phyloP scores from a whole-genome alignment of 2,797 vertebrate genomes.

The Pagetopsis macropterus region DNA sequence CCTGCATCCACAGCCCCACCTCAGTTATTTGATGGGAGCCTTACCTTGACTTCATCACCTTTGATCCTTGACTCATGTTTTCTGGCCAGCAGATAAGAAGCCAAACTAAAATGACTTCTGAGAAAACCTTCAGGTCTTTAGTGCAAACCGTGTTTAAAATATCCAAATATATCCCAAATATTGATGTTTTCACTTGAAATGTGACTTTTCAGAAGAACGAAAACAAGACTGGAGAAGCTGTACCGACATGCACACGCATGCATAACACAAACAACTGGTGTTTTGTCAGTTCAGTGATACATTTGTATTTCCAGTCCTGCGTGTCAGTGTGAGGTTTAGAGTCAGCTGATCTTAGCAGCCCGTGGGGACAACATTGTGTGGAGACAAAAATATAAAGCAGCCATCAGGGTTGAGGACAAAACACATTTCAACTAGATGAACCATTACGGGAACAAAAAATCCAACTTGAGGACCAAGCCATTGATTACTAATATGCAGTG shows the following conservation, averaged over 20 bases:
- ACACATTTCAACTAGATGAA: slow-evolving; percentile 23
- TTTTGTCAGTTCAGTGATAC: slow-evolving; percentile 50
- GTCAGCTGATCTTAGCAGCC: slow-evolving; percentile 27
- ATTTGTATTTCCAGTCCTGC: slow-evolving; percentile 36
- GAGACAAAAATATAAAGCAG: slow-evolving; percentile 35
- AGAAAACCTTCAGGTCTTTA: background rate
- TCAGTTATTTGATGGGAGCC: slow-evolving; percentile 32
- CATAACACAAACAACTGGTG: slow-evolving; percentile 3
- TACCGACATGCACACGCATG: background rate
- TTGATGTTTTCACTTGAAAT: background rate
- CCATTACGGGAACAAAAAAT: background rate
- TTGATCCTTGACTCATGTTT: slow-evolving; percentile 59
- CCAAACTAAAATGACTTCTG: background rate
- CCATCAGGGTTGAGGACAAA: slow-evolving; percentile 26
- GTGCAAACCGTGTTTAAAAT: background rate
- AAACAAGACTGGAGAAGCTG: background rate
- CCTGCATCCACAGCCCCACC: slow-evolving; percentile 19
- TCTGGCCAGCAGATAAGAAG: slow-evolving; percentile 51
- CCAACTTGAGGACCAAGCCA: slow-evolving; percentile 7
- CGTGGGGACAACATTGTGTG: slow-evolving; percentile 12
- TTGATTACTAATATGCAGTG: slow-evolving; percentile 15
- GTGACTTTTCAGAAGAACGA: background rate
- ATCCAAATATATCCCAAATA: background rate
- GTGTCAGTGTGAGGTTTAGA: slow-evolving; percentile 33
- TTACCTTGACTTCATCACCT: slow-evolving; percentile 67